phyloP scores from a whole-genome alignment of 53 echinoderm and acorn worm species.

The Stichopus horrens region DNA sequence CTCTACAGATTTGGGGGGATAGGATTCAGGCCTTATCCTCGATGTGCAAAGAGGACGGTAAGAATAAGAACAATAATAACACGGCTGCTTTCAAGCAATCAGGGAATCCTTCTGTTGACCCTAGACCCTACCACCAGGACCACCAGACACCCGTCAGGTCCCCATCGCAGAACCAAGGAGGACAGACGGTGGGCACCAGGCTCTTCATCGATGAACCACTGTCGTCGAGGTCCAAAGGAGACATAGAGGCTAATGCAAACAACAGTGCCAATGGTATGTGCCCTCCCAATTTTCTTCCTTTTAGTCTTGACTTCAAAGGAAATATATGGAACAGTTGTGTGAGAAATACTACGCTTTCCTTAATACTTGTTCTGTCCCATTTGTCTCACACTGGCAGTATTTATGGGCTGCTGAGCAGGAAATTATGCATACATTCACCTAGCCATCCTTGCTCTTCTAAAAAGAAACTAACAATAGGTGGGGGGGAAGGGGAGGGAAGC shows the following conservation, averaged over 20 bases:
- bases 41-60: slow-evolving; percentile 6
- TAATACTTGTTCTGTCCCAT: too few relatives aligned
- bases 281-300: background rate
- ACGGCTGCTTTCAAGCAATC: background rate
- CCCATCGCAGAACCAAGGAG: background rate
- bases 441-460: too few relatives aligned
- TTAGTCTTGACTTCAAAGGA: background rate
- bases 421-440: too few relatives aligned
- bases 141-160: slow-evolving; percentile 1
- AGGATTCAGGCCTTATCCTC: slow-evolving; percentile 26
- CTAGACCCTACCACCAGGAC: slow-evolving; percentile 23
- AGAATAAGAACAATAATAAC: background rate
- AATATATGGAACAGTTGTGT: too few relatives aligned
- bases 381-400: too few relatives aligned
- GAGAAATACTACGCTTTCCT: too few relatives aligned
- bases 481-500: too few relatives aligned
- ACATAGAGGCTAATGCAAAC: slow-evolving; percentile 22
- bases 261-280: slow-evolving; percentile 40
- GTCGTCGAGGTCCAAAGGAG: slow-evolving; percentile 25
- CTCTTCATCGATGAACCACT: slow-evolving; percentile 35
- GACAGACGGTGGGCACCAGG: background rate
- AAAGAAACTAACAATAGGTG: too few relatives aligned
- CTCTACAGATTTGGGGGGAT: slow-evolving; percentile 39
- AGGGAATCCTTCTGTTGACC: slow-evolving; percentile 45
- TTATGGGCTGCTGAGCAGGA: too few relatives aligned